Base-by-base conservation (phyloP, 2,113 vertebrate species). In the Calidris pugnax region DNA sequence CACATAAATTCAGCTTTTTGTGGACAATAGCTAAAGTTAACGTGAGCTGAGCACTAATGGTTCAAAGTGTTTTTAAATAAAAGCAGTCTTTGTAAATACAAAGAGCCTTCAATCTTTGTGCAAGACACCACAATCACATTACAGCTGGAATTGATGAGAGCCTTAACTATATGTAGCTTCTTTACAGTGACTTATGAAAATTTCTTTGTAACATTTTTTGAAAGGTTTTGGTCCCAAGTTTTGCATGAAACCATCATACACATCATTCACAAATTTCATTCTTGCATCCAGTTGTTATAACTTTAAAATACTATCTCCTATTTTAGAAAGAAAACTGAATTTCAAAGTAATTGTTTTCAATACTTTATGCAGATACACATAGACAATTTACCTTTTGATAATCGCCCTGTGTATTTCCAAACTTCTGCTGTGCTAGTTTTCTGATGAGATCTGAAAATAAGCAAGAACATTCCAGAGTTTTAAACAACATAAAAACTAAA, bases 371-470 rank as follows among this genome's bases (percentile, higher is more conserved):
- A 89, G 41, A 83, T 67, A 88, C 35, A 91, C 16, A 63, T 1
- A 92, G 68, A 96, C 41, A 90, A 71, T 80, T 99, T 99, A 99
- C 99, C 99, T 99, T 98, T 72, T 99, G 98, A 95, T 99, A 99
- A 95, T 99, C 98, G 1, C 93, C 97, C 74, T 98, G 97, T 87
- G 98, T 89, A 90, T 96, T 96, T 95, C 98, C 98, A 95, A 98
- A 98, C 92, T 98, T 98, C 95, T 98, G 98, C 92, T 98, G 98
- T 55, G 98, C 96, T 97, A 99, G 39, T 97, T 98, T 98, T 97
- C 97, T 98, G 86, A 99, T 59, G 85, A 99, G 98, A 97, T 99
- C 99, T 99, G 98, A 90, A 98, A 93, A 93, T 73, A 96, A 96
- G 82, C 51, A 96, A 95, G 91, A 97, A 97, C 28, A 97, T 89